A percentile compares a stretch with the other conserved stretches of the same genome.
phyloP scores from a whole-genome alignment of 2,113 vertebrate species.

The Cnemophilus loriae region DNA sequence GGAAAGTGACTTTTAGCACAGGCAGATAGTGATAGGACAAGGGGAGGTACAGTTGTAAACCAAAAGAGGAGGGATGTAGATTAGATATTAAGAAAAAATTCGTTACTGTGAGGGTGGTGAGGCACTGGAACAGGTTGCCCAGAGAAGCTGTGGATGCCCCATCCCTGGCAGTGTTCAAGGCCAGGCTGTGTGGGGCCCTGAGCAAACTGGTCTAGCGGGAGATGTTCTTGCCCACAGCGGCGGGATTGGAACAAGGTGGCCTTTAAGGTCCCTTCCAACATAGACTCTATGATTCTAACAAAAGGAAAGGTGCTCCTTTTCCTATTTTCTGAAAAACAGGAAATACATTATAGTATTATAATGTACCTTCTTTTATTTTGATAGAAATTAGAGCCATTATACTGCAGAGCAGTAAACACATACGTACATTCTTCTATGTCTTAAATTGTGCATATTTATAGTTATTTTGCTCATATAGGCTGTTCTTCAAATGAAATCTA shows the following conservation, averaged over 20 bases:
- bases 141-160: neutral
- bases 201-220: neutral
- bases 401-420: neutral
- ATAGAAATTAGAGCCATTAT: neutral
- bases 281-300: neutral
- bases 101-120: neutral
- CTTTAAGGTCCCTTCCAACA: neutral
- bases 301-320: neutral
- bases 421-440: neutral
- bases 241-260: neutral
- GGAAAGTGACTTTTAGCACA: neutral
- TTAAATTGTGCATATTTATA: neutral
- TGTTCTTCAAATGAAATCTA: neutral
- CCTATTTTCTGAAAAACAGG: neutral
- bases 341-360: neutral
- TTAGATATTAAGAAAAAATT: neutral
- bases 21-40: neutral
- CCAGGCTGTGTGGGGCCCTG: neutral
- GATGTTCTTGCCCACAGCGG: neutral
- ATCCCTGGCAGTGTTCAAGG: neutral
- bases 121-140: neutral
- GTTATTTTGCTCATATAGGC: neutral
- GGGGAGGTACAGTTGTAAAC: neutral
- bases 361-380: neutral
- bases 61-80: neutral